A percentile compares a stretch with the other conserved stretches of the same genome.
These are phyloP conservation scores for Oncorhynchus keta DNA, from an alignment of 2,113 vertebrate species.

Conservation along the genomic window DNA sequence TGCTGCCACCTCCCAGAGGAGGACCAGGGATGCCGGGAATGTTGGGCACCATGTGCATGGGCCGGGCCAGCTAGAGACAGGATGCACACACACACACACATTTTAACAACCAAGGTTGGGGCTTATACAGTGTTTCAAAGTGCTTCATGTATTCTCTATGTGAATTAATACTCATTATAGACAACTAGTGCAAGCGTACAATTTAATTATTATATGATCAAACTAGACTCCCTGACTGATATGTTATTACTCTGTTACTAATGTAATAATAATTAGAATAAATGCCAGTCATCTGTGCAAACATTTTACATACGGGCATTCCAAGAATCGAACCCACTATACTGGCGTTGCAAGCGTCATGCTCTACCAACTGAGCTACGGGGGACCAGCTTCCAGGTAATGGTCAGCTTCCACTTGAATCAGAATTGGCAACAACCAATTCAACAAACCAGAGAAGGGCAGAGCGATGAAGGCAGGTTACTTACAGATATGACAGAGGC, in stretches of 20 bases:
- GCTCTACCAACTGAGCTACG: no score
- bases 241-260: conserved; percentile 2
- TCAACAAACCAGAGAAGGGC: neutral
- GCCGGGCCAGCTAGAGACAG: conserved; percentile 83
- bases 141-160: neutral
- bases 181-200: neutral
- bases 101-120: no score
- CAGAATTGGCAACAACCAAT: neutral
- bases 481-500: conserved; percentile 97
- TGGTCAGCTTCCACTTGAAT: neutral
- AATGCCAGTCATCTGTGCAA: no score
- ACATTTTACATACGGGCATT: no score
- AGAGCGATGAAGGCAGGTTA: neutral
- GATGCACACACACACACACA: neutral
- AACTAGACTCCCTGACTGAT: conserved; percentile 3
- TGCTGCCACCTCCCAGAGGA: conserved; percentile 85
- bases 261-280: no score
- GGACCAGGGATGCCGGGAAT: conserved; percentile 97
- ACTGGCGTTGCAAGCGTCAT: no score
- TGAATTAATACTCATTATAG: neutral
- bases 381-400: neutral
- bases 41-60: conserved; percentile 92
- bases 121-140: neutral
- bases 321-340: no score
- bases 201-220: neutral